phyloP scores from a whole-genome alignment of 2,797 vertebrate species.

The Sebastes cheni region DNA sequence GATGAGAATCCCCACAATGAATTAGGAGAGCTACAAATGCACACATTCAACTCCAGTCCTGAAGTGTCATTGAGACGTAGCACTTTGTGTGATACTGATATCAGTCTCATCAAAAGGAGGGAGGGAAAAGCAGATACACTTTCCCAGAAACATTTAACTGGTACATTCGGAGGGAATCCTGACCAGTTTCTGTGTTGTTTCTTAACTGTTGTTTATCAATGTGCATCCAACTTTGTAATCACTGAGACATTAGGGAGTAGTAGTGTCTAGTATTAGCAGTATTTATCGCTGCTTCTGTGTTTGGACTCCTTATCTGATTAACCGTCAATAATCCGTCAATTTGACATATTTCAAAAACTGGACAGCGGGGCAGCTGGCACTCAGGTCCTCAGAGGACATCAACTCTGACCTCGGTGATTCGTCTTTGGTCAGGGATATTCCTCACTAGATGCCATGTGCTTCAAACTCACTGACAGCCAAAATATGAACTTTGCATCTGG shows the following conservation, averaged over 20 bases:
- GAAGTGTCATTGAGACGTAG: not conserved
- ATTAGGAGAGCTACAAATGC: not conserved
- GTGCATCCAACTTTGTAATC: not conserved
- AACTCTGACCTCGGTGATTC: conserved; percentile 26
- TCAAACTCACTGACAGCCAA: conserved; percentile 30
- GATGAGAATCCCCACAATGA: not conserved
- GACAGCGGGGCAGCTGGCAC: not conserved
- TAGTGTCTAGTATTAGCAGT: not conserved
- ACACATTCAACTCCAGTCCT: not conserved
- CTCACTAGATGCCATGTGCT: not conserved
- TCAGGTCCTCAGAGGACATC: conserved; percentile 3
- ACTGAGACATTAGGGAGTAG: not conserved
- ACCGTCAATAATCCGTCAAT: conserved; percentile 19
- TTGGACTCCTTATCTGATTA: conserved; percentile 23
- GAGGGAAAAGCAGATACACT: not conserved
- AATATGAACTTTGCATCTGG: conserved; percentile 28
- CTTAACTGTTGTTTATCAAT: not conserved
- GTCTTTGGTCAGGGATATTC: not conserved
- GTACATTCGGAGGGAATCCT: not conserved
- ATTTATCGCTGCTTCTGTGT: not conserved
- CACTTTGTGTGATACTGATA: not conserved
- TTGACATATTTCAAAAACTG: conserved; percentile 2
- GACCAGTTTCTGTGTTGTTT: not conserved
- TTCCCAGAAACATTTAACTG: not conserved
- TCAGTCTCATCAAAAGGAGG: not conserved